These are phyloP conservation scores for Sebastes schlegelii DNA, from an alignment of 2,113 vertebrate species.

Conservation along the genomic window DNA sequence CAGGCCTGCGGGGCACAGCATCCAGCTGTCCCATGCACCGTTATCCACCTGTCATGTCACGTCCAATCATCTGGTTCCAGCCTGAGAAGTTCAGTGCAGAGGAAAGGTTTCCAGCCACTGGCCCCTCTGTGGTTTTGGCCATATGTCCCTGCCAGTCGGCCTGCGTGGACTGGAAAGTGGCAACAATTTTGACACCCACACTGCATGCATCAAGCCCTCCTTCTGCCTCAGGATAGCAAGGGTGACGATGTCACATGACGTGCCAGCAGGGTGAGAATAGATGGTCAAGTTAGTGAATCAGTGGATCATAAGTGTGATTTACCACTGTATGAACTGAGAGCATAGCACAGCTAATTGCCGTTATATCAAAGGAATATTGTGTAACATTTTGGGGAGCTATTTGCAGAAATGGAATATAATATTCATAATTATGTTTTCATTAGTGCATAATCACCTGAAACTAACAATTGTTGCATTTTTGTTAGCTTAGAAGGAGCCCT, in stretches of 20 bases:
- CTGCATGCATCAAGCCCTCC: slow-evolving; percentile 4
- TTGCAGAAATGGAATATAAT: too few relatives aligned
- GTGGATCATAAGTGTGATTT: slow-evolving; percentile 8
- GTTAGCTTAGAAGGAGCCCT: too few relatives aligned
- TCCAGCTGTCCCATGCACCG: slow-evolving; percentile 44
- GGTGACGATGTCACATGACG: slow-evolving; percentile 18
- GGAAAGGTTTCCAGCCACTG: slow-evolving; percentile 34
- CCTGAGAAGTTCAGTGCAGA: slow-evolving; percentile 36
- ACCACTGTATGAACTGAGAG: neutral
- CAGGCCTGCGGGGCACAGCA: slow-evolving; percentile 43
- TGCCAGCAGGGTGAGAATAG: slow-evolving; percentile 10
- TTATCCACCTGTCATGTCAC: slow-evolving; percentile 45
- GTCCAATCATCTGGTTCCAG: slow-evolving; percentile 37
- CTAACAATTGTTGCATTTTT: too few relatives aligned
- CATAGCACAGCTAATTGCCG: neutral
- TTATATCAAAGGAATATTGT: neutral
- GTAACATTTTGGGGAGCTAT: too few relatives aligned
- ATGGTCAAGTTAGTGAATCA: slow-evolving; percentile 2
- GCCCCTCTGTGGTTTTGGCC: slow-evolving; percentile 18
- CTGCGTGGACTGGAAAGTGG: slow-evolving; percentile 24
- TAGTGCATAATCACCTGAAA: too few relatives aligned
- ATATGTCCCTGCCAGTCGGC: slow-evolving; percentile 23
- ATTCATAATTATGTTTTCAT: too few relatives aligned
- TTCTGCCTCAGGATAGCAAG: slow-evolving; percentile 20
- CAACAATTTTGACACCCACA: slow-evolving; percentile 2